Base-by-base conservation (phyloP, 1,140 invertebrate genomes). In the Radopholus similis region DNA sequence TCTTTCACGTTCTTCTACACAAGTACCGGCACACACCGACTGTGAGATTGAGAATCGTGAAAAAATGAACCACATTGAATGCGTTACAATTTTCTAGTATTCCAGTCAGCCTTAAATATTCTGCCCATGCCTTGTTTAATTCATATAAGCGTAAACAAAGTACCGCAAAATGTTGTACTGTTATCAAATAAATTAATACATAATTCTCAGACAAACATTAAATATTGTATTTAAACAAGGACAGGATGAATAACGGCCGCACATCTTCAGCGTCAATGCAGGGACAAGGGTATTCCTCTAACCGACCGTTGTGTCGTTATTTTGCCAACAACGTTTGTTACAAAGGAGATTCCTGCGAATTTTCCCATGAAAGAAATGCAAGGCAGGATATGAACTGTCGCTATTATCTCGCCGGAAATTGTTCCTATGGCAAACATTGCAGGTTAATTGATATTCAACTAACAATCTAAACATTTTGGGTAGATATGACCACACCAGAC, bases 331-430 rank as follows among this genome's bases (percentile, higher is more conserved):
- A 71, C 35, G 55, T 60, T 68, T 71, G 69, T 38, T 51, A 35
- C 34, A 40, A 51, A 6, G 69, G 69, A 38, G 69, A 71, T 47
- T 11, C 51, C 21, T 71, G 69, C 56, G 32, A 23, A 18, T 71
- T 74, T 67, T 71, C 69, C 26, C 69, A 71, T 57, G 69, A 71
- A 21, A 55, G 60, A 3, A 71, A 73, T 55, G 70, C 38, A 6
- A 47, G 54, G 15, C 71, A 55, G 8, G 69, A 71, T 38, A 40
- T 71, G 60, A 44, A 34, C 13, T 71, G 69, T 56, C 49, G 56
- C 28, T 71, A 74, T 34, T 71, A 73, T 54, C 40, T 66, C 15
- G 66, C 64, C 9, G 69, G 69, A 15, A 18, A 71, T 13, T 71
- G 69, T 23, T 23, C 49, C n/a, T 71, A 71, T 30, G 69, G 69